Base-by-base conservation (phyloP, 2,888 invertebrate genomes). In the Acanthosoma haemorrhoidale region DNA sequence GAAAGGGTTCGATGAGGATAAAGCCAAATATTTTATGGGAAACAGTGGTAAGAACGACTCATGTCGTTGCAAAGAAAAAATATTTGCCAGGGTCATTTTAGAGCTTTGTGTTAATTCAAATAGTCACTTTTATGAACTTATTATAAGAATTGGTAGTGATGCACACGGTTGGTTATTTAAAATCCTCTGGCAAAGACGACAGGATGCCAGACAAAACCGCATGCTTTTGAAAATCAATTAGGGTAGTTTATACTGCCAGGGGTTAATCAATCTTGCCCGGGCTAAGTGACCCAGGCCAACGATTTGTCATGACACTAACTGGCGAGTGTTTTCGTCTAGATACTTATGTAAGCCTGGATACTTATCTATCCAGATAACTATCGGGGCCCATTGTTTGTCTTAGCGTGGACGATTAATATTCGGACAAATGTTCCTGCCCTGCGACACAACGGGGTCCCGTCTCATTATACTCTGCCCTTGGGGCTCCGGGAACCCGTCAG, bases 381-480 rank as follows among this genome's bases (percentile, higher is more conserved):
- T 61, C 61, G 16, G 11, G n/a, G 16, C 11, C 34, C 21, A 61
- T 61, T 61, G 61, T 61, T 61, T 61, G 61, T 61, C 61, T 61
- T 36, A 61, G 61, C 61, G 2, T n/a, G 16, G 18, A 36, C 61
- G 61, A 61, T 61, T 61, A 61, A 36, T 61, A 36, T 36, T 36
- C 61, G 38, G 61, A 61, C 61, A 61, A 61, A 61, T 61, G 61
- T 61, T 61, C 61, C 18, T 15, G 18, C 16, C 16, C 18, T 51
- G 51, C 51, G 51, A 51, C 51, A 51, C 51, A 51, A 51, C 51
- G 51, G 51, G 51, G 51, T 51, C 51, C 51, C 51, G 18, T 13
- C 43, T 51, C 51, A 25, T 51, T 51, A 51, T 21, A n/a, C 29
- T n/a, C 51, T 51, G 18, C 29, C 51, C 51, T 25, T 25, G 25